Conservation (phyloP, 2,888 invertebrate species). For the Ornithoptera alexandrae region DNA sequence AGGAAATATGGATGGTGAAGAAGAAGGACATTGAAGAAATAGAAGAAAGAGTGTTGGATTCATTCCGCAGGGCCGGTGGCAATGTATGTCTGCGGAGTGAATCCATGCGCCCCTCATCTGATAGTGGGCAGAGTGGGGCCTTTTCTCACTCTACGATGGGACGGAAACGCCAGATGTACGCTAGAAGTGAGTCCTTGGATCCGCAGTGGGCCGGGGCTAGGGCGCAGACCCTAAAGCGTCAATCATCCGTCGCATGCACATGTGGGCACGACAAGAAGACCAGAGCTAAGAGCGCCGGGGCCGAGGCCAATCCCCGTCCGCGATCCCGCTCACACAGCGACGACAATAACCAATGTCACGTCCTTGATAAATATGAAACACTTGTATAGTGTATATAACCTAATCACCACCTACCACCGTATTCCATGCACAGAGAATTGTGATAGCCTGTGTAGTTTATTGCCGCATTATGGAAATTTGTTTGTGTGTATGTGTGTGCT, state of each 20-base stretch:
- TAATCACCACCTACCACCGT: slow-evolving; percentile 33
- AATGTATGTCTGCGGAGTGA: slow-evolving; percentile 54
- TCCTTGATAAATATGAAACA: slow-evolving; percentile 76
- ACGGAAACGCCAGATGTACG: slow-evolving; percentile 57
- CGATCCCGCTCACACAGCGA: slow-evolving; percentile 70
- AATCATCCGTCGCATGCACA: slow-evolving; percentile 71
- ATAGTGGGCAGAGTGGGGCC: slow-evolving; percentile 52
- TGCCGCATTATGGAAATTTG: slow-evolving; percentile 1
- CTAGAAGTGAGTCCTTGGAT: slow-evolving; percentile 69
- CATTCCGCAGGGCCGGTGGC: slow-evolving; percentile 66
- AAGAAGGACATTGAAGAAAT: slow-evolving; percentile 76
- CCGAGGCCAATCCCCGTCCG: slow-evolving; percentile 49
- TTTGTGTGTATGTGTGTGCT: slow-evolving; percentile 32
- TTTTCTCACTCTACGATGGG: slow-evolving; percentile 61
- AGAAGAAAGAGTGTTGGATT: slow-evolving; percentile 70
- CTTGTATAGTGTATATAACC: slow-evolving; percentile 55
- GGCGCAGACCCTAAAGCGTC: slow-evolving; percentile 68
- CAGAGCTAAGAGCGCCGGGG: slow-evolving; percentile 55
- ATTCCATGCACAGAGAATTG: slow-evolving; percentile 45
- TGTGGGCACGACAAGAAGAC: slow-evolving; percentile 73
- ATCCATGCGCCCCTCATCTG: slow-evolving; percentile 54
- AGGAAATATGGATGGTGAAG: slow-evolving; percentile 76
- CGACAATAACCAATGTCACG: slow-evolving; percentile 62
- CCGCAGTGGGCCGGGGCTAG: slow-evolving; percentile 60
- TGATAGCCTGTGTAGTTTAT: slow-evolving; percentile 43